Evolutionary conservation across 2,888 invertebrate species (phyloP).

Genomic region (Dendrolimus pini): DNA sequence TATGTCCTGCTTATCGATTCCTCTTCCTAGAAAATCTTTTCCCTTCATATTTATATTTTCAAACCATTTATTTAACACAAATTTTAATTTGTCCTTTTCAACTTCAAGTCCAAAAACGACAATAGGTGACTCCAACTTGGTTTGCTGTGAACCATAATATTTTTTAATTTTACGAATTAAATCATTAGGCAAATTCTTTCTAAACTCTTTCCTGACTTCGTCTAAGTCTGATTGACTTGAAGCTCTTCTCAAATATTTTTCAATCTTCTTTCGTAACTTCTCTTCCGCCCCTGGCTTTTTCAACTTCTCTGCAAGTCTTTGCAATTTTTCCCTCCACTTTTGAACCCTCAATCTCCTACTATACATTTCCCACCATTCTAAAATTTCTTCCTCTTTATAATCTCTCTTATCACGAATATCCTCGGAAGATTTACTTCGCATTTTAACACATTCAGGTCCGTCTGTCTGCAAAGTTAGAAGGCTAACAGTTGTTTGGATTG

Average conservation of each 20-base stretch:
- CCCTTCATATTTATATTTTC: conserved; percentile 11
- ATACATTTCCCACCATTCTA: conserved; percentile 15
- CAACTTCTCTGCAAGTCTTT: conserved; percentile 18
- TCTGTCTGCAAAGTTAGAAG: conserved; percentile 6
- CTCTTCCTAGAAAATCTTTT: conserved; percentile 8
- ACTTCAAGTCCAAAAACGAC: conserved; percentile 8
- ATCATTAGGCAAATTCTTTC: conserved; percentile 17
- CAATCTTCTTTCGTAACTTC: conserved; percentile 20
- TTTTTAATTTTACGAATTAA: conserved; percentile 16
- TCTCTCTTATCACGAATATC: conserved; percentile 3
- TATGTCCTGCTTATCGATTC: conserved; percentile 11
- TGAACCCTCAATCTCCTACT: conserved; percentile 12
- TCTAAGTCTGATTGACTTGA: conserved; percentile 15
- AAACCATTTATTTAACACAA: conserved; percentile 12
- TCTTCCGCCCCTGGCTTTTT: conserved; percentile 22
- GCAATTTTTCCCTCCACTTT: conserved; percentile 18
- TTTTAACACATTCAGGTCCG: neutral
- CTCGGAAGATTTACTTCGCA: neutral
- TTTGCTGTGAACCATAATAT: conserved; percentile 2
- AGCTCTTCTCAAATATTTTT: conserved; percentile 18
- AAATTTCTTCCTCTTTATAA: conserved; percentile 10
- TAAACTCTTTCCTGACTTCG: conserved; percentile 15
- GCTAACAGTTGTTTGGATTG: conserved; percentile 12
- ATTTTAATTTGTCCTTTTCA: conserved; percentile 4
- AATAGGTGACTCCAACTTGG: conserved; percentile 2